A percentile compares a stretch with the other conserved stretches of the same genome.
Evolutionary conservation across 2,888 invertebrate genomes (phyloP).

Genomic region (Polyommatus icarus): DNA sequence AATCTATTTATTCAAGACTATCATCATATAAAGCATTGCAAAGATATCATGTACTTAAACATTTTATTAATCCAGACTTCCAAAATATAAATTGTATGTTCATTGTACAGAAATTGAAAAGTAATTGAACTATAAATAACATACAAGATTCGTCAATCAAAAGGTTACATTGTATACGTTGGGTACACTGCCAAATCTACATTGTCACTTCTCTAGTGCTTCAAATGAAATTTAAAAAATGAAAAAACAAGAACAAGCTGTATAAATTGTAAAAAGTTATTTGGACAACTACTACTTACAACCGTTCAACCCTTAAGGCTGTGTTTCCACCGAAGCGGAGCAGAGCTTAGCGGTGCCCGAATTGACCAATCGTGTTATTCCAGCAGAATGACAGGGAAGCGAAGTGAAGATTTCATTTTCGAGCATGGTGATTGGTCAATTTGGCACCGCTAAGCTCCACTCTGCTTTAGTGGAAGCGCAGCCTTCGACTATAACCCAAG

Average conservation of each 20-base stretch:
- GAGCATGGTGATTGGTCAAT: too few species aligned
- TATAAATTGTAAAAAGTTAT: too few species aligned
- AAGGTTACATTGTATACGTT: constrained; percentile 6
- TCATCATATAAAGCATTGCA: neutral
- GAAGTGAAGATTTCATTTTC: too few species aligned
- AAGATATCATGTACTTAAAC: neutral
- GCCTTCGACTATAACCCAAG: too few species aligned
- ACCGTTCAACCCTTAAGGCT: too few species aligned
- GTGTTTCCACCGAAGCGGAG: too few species aligned
- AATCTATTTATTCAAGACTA: neutral
- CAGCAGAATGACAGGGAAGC: too few species aligned
- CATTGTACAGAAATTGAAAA: neutral
- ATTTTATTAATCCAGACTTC: neutral
- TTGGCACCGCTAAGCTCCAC: too few species aligned
- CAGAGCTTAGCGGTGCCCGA: too few species aligned
- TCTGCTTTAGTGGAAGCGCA: too few species aligned
- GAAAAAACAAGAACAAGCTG: neutral
- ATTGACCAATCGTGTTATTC: too few species aligned
- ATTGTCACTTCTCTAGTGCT: neutral
- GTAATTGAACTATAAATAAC: constrained; percentile 9
- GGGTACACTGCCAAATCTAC: constrained; percentile 5
- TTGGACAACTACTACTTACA: too few species aligned
- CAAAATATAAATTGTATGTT: neutral
- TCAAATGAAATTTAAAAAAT: neutral
- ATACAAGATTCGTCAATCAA: neutral